Base-by-base conservation (phyloP, 2,797 vertebrate species). In the Nyctalus aviator region DNA sequence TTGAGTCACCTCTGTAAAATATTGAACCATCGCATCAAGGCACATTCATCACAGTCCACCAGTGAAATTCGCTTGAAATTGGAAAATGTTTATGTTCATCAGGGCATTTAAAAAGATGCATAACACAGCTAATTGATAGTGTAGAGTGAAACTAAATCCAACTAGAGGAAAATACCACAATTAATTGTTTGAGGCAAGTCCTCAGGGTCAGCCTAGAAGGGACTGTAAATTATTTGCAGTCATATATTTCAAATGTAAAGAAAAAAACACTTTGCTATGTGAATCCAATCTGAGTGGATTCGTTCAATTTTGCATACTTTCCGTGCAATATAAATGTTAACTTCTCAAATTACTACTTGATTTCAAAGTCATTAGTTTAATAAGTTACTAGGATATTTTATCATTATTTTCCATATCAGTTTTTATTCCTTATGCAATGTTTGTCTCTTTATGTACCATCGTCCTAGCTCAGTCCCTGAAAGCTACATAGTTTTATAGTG, bases 81-180 rank as follows among this genome's bases (percentile, higher is more conserved):
- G 5, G n/a, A 76, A 95, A 92, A 78, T 41, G 20, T 81, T 5
- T 85, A 20, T 81, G 35, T 78, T 92, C 62, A 92, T 1, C 85
- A 27, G 48, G 69, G 32, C 46, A 84, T 57, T 85, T 87, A 81
- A 79, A 93, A 81, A 72, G 44, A 88, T 77, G 25, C 41, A 95
- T 12, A 94, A 64, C 21, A 84, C 68, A 4, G 0, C 15, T 90
- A 89, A 85, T 84, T 89, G 73, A 73, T 93, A 84, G 18, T 55
- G 86, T 32, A 79, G 92, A 94, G 27, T 79, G n/a, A 93, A 90
- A 90, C 46, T 68, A 73, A 88, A 55, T 73, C 23, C 81, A 77
- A 23, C 72, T 81, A 81, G 48, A 87, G 64, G 23, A 83, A 88
- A 88, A 78, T 21, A 72, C 5, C 25, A 73, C 35, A 79, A 93